Evolutionary conservation across 2,888 invertebrate species (phyloP).

Genomic region (Amblyjoppa fuscipennis): DNA sequence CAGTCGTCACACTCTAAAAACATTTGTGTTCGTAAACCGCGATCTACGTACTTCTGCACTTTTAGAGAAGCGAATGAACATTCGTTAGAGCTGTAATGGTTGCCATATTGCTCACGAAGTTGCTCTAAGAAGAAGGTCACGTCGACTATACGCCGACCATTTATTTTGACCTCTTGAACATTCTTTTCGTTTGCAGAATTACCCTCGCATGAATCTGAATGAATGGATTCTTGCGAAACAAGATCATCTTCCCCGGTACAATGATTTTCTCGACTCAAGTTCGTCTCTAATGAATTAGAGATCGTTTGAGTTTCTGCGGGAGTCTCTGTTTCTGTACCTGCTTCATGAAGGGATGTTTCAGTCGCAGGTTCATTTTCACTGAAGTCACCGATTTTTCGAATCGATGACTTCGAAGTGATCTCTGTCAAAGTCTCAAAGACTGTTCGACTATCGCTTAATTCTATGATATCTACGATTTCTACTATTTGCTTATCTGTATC

Average conservation of each 20-base stretch:
- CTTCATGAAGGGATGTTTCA: not conserved
- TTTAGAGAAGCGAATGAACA: constrained; percentile 6
- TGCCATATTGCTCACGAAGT: constrained; percentile 23
- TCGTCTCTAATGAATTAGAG: not conserved
- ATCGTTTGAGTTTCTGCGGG: not conserved
- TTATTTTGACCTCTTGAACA: not conserved
- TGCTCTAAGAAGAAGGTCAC: constrained; percentile 2
- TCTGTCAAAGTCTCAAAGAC: not conserved
- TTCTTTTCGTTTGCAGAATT: not conserved
- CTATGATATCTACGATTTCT: not conserved
- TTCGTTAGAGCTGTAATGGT: not conserved
- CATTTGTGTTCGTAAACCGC: too few relatives aligned
- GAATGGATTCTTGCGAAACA: not conserved
- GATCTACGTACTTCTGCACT: not conserved
- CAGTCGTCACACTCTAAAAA: too few relatives aligned
- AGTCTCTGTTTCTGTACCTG: not conserved
- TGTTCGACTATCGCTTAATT: not conserved
- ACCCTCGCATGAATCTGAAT: not conserved
- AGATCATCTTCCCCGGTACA: not conserved
- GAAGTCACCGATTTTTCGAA: not conserved
- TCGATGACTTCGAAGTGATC: not conserved
- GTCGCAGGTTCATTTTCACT: not conserved
- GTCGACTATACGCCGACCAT: constrained; percentile 46
- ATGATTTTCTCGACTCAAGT: not conserved
- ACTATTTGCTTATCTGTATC: not conserved